phyloP scores from a whole-genome alignment of 2,888 invertebrate genomes.

The Ennomos fuscantarius region DNA sequence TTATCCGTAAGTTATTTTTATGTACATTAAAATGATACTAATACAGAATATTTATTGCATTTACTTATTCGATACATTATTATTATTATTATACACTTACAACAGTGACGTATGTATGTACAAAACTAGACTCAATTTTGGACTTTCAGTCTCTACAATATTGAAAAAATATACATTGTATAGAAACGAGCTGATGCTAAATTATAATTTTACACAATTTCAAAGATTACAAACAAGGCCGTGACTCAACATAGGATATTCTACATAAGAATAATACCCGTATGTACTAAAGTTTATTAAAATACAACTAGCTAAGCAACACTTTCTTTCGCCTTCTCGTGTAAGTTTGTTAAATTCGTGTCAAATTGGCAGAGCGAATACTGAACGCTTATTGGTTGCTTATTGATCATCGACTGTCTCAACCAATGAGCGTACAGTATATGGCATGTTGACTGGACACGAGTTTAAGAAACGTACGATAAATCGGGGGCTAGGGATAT shows the following conservation, averaged over 20 bases:
- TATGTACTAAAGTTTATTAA: too few relatives aligned
- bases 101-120: constrained; percentile 83
- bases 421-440: too few relatives aligned
- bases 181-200: constrained; percentile 61
- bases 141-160: constrained; percentile 84
- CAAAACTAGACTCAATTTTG: constrained; percentile 84
- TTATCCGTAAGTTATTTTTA: constrained; percentile 57
- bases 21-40: constrained; percentile 75
- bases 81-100: constrained; percentile 79
- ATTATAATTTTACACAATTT: constrained; percentile 35
- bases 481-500: too few relatives aligned
- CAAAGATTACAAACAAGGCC: constrained; percentile 73
- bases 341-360: too few relatives aligned
- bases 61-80: constrained; percentile 70
- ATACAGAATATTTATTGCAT: constrained; percentile 83
- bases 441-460: too few relatives aligned
- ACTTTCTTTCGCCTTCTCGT: too few relatives aligned
- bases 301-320: too few relatives aligned
- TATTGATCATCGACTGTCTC: too few relatives aligned
- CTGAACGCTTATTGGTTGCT: too few relatives aligned
- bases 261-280: constrained; percentile 38
- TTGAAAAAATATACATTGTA: constrained; percentile 65
- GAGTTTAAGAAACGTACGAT: too few relatives aligned
- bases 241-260: constrained; percentile 58
- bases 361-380: too few relatives aligned